Evolutionary conservation across 2,797 vertebrate species (phyloP).

Genomic region (Corythornis leucogaster): DNA sequence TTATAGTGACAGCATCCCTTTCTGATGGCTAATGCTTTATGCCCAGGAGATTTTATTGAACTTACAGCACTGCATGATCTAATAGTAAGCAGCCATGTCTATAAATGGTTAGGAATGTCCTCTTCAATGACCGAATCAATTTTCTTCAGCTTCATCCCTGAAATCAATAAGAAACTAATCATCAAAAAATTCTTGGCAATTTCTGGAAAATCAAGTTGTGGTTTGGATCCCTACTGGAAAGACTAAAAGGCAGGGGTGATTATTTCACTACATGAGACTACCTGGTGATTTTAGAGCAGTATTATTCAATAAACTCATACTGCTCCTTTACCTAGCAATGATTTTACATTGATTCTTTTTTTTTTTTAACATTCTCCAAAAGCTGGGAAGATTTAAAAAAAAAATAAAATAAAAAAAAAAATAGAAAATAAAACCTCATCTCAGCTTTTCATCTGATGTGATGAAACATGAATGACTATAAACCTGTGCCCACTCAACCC

Average conservation of each 20-base stretch:
- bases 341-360: constrained; percentile 17
- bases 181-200: not conserved
- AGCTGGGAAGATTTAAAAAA: not conserved
- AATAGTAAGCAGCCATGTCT: not conserved
- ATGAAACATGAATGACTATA: too few species aligned
- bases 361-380: not conserved
- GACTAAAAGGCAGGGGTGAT: not conserved
- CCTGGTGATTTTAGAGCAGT: not conserved
- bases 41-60: not conserved
- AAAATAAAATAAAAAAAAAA: not conserved
- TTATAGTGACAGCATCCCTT: not conserved
- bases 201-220: constrained; percentile 17
- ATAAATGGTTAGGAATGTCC: not conserved
- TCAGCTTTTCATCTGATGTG: too few species aligned
- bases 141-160: not conserved
- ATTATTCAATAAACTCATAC: not conserved
- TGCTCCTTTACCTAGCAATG: not conserved
- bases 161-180: not conserved
- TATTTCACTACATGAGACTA: not conserved
- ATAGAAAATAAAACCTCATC: not conserved
- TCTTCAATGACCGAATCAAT: not conserved
- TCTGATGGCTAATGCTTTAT: not conserved
- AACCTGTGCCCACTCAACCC: too few species aligned
- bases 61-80: not conserved
- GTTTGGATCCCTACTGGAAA: not conserved